Conservation (phyloP, 1,140 invertebrate species). For the Eupristina koningsbergeri region DNA sequence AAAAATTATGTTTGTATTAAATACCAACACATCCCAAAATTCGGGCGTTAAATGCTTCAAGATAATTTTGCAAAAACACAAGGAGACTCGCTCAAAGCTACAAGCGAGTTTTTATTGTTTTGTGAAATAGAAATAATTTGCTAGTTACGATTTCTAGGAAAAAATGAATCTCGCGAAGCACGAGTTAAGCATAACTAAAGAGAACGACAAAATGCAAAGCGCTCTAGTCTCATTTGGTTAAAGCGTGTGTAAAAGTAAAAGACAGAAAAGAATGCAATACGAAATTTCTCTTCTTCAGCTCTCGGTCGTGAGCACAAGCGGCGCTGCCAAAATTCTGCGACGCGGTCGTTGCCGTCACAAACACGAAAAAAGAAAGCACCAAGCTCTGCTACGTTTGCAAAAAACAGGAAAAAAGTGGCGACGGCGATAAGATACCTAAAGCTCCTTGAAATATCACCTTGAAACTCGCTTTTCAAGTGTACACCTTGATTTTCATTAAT, state of each 20-base stretch:
- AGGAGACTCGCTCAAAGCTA: background rate
- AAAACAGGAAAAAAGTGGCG: background rate
- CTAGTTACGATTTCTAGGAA: too few relatives aligned
- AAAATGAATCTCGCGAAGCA: too few relatives aligned
- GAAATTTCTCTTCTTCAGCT: background rate
- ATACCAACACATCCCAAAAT: background rate
- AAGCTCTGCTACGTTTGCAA: background rate
- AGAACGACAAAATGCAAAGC: background rate
- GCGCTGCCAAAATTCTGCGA: slow-evolving; percentile 33
- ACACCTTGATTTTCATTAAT: too few relatives aligned
- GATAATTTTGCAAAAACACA: slow-evolving; percentile 18
- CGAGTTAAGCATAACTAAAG: background rate
- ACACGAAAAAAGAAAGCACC: background rate
- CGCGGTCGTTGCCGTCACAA: background rate
- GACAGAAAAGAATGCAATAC: background rate
- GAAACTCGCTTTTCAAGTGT: too few relatives aligned
- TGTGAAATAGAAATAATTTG: too few relatives aligned
- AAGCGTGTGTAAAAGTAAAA: background rate
- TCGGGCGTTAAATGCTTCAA: background rate
- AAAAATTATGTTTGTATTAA: background rate
- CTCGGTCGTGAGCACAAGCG: slow-evolving; percentile 23
- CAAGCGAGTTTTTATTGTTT: too few relatives aligned
- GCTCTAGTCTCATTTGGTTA: background rate
- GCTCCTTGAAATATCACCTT: too few relatives aligned
- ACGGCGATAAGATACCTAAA: background rate